A percentile compares a stretch with the other conserved stretches of the same genome.
Evolutionary conservation across 2,888 invertebrate species (phyloP).

Genomic region (Uloborus plumipes): DNA sequence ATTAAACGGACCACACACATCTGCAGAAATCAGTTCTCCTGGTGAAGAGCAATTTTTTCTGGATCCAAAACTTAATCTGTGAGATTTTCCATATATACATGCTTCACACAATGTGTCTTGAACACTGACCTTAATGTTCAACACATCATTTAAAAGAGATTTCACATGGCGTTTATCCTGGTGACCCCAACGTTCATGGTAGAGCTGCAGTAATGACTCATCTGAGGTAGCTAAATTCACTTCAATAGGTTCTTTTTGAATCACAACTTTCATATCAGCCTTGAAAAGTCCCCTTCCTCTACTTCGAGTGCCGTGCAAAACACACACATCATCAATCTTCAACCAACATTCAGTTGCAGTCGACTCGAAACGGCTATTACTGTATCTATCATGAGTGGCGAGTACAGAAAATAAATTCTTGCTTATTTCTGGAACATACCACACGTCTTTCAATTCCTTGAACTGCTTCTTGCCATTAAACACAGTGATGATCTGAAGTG

Average conservation of each 20-base stretch:
- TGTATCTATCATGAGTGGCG: slow-evolving; percentile 29
- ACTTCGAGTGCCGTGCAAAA: slow-evolving; percentile 20
- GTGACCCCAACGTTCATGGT: slow-evolving; percentile 19
- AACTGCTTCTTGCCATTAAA: slow-evolving; percentile 5
- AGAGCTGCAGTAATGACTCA: background rate
- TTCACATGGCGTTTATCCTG: slow-evolving; percentile 25
- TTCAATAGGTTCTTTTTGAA: slow-evolving; percentile 12
- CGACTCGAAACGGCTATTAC: slow-evolving; percentile 26
- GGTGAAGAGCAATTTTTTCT: slow-evolving; percentile 3
- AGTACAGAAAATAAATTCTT: no score
- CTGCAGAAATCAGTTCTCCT: slow-evolving; percentile 30
- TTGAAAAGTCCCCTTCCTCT: slow-evolving; percentile 19
- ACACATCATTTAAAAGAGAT: background rate
- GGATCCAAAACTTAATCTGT: slow-evolving; percentile 25
- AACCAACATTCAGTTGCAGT: slow-evolving; percentile 20
- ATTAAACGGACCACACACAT: slow-evolving; percentile 60
- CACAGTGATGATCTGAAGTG: slow-evolving; percentile 12
- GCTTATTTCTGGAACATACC: slow-evolving; percentile 46
- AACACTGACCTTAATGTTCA: slow-evolving; percentile 11
- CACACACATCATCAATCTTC: slow-evolving; percentile 1
- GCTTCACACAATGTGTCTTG: slow-evolving; percentile 22
- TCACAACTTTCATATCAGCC: slow-evolving; percentile 12
- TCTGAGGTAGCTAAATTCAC: background rate
- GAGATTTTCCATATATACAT: slow-evolving; percentile 30
- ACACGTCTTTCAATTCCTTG: slow-evolving; percentile 31